phyloP scores from a whole-genome alignment of 2,888 invertebrate genomes.

The Metallyticus violacea region DNA sequence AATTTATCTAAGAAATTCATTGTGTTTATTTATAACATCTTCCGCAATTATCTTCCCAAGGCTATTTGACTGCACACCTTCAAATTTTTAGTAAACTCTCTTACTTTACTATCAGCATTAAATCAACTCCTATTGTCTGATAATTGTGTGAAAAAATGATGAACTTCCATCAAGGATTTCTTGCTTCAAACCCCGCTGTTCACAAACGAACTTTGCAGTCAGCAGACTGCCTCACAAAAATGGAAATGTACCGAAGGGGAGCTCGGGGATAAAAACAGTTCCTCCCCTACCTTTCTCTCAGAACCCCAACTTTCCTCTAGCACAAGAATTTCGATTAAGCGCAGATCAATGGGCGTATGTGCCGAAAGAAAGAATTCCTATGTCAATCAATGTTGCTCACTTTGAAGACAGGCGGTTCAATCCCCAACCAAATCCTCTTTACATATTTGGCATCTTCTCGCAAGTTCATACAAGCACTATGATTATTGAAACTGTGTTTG shows the following conservation, averaged over 20 bases:
- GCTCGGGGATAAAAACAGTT: not conserved
- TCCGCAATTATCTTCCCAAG: too few species aligned
- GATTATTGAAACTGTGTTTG: too few species aligned
- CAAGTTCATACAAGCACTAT: too few species aligned
- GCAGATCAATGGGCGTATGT: not conserved
- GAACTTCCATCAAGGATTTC: too few species aligned
- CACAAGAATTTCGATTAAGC: constrained; percentile 8
- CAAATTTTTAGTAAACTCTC: too few species aligned
- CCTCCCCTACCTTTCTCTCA: not conserved
- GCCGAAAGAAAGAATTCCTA: not conserved
- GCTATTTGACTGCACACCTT: too few species aligned
- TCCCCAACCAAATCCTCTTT: not conserved
- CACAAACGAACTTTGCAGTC: not conserved
- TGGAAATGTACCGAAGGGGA: not conserved
- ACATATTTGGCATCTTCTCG: too few species aligned
- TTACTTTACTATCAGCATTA: too few species aligned
- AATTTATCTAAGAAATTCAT: too few species aligned
- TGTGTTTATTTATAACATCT: too few species aligned
- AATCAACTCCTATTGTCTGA: too few species aligned
- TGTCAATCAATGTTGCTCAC: not conserved
- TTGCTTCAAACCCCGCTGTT: not conserved
- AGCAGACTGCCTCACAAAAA: not conserved
- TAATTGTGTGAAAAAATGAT: too few species aligned
- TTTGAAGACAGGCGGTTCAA: not conserved
- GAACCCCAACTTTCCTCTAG: not conserved